Evolutionary conservation across 2,113 vertebrate genomes (phyloP).

Genomic region (Sylvicapra grimmia): DNA sequence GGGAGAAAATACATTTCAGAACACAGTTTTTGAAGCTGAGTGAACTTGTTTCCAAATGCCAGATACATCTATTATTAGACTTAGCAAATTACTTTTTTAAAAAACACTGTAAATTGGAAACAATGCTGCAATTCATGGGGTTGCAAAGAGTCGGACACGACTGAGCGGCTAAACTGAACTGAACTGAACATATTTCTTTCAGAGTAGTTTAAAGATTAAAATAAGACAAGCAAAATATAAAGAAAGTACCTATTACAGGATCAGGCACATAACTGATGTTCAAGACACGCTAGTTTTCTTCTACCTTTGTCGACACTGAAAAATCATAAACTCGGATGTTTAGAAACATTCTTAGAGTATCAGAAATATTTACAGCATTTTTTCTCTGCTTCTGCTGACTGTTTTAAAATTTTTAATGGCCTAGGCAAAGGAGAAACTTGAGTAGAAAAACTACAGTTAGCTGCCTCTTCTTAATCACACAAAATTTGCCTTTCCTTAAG

Average conservation of each 20-base stretch:
- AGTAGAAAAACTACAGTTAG: not conserved
- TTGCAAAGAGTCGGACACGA: no score
- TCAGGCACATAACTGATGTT: not conserved
- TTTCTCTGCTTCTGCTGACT: not conserved
- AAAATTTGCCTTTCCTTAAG: not conserved
- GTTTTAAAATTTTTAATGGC: not conserved
- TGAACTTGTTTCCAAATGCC: not conserved
- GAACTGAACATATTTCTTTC: not conserved
- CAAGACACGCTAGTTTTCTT: not conserved
- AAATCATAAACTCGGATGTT: not conserved
- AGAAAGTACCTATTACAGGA: not conserved
- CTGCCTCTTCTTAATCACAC: not conserved
- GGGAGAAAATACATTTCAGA: not conserved
- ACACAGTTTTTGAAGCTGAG: not conserved
- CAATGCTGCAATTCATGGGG: not conserved
- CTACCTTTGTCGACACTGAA: not conserved
- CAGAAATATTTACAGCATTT: constrained; percentile 7
- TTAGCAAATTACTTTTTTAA: not conserved
- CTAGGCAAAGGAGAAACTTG: not conserved
- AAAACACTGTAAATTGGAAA: not conserved
- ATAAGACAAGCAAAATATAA: not conserved
- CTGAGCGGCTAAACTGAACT: no score
- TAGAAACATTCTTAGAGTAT: constrained; percentile 14
- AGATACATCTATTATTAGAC: constrained; percentile 5
- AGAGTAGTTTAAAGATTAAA: not conserved